Base-by-base conservation (phyloP, 1,140 invertebrate species). In the Pemphigus obesinymphae region DNA sequence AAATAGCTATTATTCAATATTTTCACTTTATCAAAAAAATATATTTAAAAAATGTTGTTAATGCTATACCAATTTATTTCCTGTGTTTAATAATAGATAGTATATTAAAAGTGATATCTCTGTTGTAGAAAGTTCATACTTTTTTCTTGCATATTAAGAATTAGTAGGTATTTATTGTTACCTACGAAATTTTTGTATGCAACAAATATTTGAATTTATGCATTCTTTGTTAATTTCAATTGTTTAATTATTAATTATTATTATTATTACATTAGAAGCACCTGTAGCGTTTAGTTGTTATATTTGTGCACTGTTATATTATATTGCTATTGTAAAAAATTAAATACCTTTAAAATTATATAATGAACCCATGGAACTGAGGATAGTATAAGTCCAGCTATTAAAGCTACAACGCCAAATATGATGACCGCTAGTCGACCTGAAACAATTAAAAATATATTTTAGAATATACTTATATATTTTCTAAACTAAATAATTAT, bases 331-430 rank as follows among this genome's bases (percentile, higher is more conserved):
- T 45, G 48, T 34, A 29, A 55, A n/a, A 82, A 37, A 45, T 53
- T 20, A 45, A 13, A 90, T 87, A 94, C 93, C 89, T 92, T 93
- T 88, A 94, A 89, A 87, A 94, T 93, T 85, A 94, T 89, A 87
- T 93, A 95, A 87, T 95, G 93, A 76, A 94, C 86, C 93, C 93
- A 95, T 73, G 93, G 93, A 86, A 95, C 92, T 83, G 92, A 93
- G 45, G 93, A 92, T 50, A 95, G 89, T 82, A 95, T 90, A 83
- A 95, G 92, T 76, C 93, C 93, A 84, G 94, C 90, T 34, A 91
- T 91, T 84, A 95, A 89, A 34, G 93, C 92, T 84, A 93, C 89
- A 84, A 94, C 88, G 84, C 93, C 93, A 85, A 95, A 90, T 83
- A 93, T 87, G 85, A 95, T 92, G 63, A 94, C 91, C 83, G 91